Base-by-base conservation (phyloP, 2,888 invertebrate species). In the Pharmacophagus antenor region DNA sequence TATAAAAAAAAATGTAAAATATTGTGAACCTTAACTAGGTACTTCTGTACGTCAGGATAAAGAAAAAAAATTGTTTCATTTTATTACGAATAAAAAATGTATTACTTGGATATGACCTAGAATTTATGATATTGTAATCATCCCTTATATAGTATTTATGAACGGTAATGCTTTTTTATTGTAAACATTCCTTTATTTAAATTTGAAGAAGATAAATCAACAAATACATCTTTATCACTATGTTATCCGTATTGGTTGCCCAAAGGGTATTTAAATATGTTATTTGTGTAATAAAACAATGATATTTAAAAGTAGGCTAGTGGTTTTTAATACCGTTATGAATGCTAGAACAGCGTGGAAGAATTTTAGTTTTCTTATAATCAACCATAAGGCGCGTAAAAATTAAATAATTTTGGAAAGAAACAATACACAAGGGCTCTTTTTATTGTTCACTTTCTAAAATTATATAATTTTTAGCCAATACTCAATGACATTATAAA, bases 271-370 rank as follows among this genome's bases (percentile, higher is more conserved):
- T 46, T 12, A 17, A 8, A 21, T 53, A 53, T 27, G 27, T 27
- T 27, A 27, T 27, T 27, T 10, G 27, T 27, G 17, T 53, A 6
- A 46, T 27, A 25, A 21, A 46, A 18, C 18, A 18, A 49, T 21
- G 55, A 56, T 56, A 56, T 57, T 42, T 22, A 25, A 23, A 48
- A 18, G 15, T 49, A 56, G 48, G 42, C 21, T 58, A 44, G 21
- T 31, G 17, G 42, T 17, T 42, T 42, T 17, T 42, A 15, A 6
- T 42, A 5, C n/a, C 15, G 17, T 42, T 20, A 54, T n/a, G 46
- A 46, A 27, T 15, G 51, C 52, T 58, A 58, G 52, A 58, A 18
- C 47, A 52, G 51, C 18, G 31, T 51, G 51, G 46, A 57, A 31
- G 47, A 37, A 58, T 58, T 52, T 37, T 18, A 37, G 7, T 42